These are phyloP conservation scores for Cetoscarus ocellatus DNA, from an alignment of 2,797 vertebrate species.

Conservation along the genomic window DNA sequence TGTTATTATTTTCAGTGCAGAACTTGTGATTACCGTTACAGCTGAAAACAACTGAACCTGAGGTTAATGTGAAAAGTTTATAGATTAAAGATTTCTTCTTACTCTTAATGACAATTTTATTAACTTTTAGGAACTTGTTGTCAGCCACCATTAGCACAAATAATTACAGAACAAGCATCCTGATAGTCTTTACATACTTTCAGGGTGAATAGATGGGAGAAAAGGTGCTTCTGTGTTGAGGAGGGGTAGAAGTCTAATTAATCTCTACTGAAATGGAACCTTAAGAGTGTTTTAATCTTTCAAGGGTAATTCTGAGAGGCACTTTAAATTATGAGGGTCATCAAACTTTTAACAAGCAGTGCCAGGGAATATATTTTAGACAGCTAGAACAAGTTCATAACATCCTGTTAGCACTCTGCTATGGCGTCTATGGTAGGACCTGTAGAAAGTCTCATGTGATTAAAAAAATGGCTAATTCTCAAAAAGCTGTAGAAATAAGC, in stretches of 20 bases:
- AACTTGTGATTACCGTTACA: no score
- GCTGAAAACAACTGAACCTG: no score
- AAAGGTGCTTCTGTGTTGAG: neutral
- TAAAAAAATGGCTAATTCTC: no score
- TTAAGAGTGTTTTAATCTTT: conserved; percentile 1
- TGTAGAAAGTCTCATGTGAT: no score
- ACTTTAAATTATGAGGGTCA: conserved; percentile 11
- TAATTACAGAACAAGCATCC: conserved; percentile 1
- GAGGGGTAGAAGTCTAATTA: neutral
- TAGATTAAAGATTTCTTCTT: no score
- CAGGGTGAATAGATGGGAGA: neutral
- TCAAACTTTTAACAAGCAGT: neutral
- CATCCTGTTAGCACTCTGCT: neutral
- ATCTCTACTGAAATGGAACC: neutral
- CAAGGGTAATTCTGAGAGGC: neutral
- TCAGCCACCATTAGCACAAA: conserved; percentile 16
- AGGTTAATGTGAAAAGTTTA: no score
- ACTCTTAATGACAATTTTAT: no score
- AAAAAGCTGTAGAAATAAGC: no score
- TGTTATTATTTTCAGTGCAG: no score
- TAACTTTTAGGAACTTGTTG: neutral
- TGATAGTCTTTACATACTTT: neutral
- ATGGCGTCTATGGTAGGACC: no score
- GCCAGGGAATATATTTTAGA: conserved; percentile 17
- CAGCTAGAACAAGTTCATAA: conserved; percentile 6